Evolutionary conservation across 2,888 invertebrate species (phyloP).

Genomic region (Rhodophaea formosa): DNA sequence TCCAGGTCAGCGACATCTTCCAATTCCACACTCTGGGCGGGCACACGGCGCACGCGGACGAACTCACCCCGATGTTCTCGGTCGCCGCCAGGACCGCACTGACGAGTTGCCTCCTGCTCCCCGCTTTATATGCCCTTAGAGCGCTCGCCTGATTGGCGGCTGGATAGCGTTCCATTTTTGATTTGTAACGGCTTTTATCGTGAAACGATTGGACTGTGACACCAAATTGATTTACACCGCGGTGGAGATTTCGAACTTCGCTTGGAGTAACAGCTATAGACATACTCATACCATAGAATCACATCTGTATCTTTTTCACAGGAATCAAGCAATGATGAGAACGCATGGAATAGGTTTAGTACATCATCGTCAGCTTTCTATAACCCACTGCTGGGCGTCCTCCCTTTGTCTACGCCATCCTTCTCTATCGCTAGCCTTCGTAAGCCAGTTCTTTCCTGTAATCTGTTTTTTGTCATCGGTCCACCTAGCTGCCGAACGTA

Average conservation of each 20-base stretch:
- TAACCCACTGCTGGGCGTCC: no score
- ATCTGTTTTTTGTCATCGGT: no score
- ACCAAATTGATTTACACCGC: constrained; percentile 31
- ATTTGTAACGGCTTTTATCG: constrained; percentile 38
- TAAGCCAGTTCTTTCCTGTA: no score
- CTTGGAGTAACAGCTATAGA: no score
- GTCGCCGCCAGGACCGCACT: constrained; percentile 40
- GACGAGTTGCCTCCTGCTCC: constrained; percentile 28
- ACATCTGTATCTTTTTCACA: no score
- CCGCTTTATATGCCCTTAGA: constrained; percentile 48
- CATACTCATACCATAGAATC: no score
- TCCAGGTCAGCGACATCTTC: constrained; percentile 86
- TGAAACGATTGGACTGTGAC: constrained; percentile 51
- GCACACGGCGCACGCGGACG: constrained; percentile 70
- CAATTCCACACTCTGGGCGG: constrained; percentile 86
- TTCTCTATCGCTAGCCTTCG: no score
- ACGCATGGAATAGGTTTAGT: no score
- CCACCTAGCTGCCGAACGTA: no score
- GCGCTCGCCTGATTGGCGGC: constrained; percentile 38
- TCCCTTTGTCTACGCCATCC: no score
- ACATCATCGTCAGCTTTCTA: no score
- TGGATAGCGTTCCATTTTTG: constrained; percentile 28
- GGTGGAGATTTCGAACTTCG: constrained; percentile 27
- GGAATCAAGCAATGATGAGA: no score
- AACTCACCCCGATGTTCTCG: constrained; percentile 65